A percentile compares a stretch with the other conserved stretches of the same genome.
Evolutionary conservation across 2,797 vertebrate genomes (phyloP).

Genomic region (Intellagama lesueurii): DNA sequence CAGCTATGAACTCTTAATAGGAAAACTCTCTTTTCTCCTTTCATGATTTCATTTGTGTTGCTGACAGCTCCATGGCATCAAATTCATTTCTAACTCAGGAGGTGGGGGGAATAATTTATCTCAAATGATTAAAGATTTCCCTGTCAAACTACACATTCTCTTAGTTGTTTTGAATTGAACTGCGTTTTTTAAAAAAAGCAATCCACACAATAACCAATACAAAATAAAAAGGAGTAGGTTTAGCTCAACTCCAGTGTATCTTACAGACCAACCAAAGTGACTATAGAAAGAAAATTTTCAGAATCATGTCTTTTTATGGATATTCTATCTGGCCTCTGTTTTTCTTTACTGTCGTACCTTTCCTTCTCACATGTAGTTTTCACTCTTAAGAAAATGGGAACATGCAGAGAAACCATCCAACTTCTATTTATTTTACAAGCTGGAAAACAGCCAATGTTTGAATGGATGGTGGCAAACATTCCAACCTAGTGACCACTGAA

Average conservation of each 20-base stretch:
- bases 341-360: neutral
- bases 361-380: slow-evolving; percentile 3
- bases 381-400: neutral
- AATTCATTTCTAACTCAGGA: neutral
- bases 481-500: slow-evolving; percentile 1
- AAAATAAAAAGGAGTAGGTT: neutral
- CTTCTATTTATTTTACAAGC: neutral
- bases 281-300: slow-evolving; percentile 5
- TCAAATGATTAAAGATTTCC: slow-evolving; percentile 36
- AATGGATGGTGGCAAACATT: slow-evolving; percentile 20
- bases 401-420: neutral
- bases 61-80: neutral
- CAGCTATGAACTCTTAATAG: slow-evolving; percentile 32
- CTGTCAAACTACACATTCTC: slow-evolving; percentile 27
- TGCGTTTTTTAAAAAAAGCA: neutral
- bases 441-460: slow-evolving; percentile 10
- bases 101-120: slow-evolving; percentile 19
- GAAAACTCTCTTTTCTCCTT: slow-evolving; percentile 8
- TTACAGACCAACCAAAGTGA: neutral
- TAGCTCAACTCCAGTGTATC: neutral
- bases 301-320: slow-evolving; percentile 17
- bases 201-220: neutral
- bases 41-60: neutral
- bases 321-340: neutral
- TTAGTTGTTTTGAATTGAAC: slow-evolving; percentile 7